Base-by-base conservation (phyloP, 2,113 vertebrate genomes). In the Clarias batrachus region DNA sequence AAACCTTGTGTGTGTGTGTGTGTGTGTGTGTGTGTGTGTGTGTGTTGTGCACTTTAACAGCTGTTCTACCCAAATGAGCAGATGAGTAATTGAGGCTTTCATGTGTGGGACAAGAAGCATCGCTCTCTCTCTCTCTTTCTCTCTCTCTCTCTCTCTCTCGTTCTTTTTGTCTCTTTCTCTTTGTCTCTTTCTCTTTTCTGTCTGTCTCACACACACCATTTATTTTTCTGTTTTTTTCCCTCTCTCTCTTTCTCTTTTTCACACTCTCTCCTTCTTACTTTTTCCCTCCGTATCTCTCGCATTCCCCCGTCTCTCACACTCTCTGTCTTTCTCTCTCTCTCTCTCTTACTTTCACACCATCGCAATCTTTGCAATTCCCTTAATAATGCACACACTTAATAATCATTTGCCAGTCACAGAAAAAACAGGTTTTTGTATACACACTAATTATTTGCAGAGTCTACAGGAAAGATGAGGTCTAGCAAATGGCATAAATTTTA, bases 71-170 rank as follows among this genome's bases (percentile, higher is more conserved):
- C 33, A 77, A 83, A 84, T 89, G 83, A 37, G 81, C 62, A 87
- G 78, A 83, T 83, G 86, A 89, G 86, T 89, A 89, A 87, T 85
- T 82, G 63, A 85, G 17, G 86, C 82, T 77, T 89, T 85, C 59
- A 70, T 37, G 30, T 79, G 37, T 63, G 25, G 79, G 70, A 87
- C 83, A 82, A 52, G 84, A 23, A 79, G 76, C 33, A 59, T 48
- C 66, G 81, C 57, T 74, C 79, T 16, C 71, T 12, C 23, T 73
- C 30, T 73, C 66, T 76, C 52, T 59, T 5, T 54, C 52, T 76
- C 33, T 68, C 21, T n/a, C 60, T 82, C 37, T 23, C 23, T 57
- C 41, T 41, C 41, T 41, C 17, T 54, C 7, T 37, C 16, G 54
- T 9, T 74, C 57, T 66, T 23, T 71, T 14, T 27, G 16, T 41